Evolutionary conservation across 2,888 invertebrate genomes (phyloP).

Genomic region (Endotricha flammealis): DNA sequence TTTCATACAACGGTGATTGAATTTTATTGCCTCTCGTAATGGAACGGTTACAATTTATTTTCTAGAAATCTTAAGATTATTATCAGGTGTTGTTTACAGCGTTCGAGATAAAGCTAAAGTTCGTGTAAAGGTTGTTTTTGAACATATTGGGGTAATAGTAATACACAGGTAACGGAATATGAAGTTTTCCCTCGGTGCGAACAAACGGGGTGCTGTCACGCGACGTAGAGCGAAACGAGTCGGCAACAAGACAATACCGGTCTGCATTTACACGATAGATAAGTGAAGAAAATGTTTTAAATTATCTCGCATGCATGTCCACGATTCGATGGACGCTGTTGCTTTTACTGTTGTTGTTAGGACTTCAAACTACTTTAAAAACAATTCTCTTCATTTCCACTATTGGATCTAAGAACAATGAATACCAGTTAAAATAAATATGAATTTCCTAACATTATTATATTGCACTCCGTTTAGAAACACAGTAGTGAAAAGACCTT

Average conservation of each 20-base stretch:
- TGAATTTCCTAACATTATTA: too few relatives aligned
- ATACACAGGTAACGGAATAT: constrained; percentile 43
- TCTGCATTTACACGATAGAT: constrained; percentile 58
- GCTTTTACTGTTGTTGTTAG: too few relatives aligned
- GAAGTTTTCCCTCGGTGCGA: constrained; percentile 47
- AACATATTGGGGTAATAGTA: constrained; percentile 37
- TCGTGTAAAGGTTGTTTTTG: constrained; percentile 25
- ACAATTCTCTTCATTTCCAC: too few relatives aligned
- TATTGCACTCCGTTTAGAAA: too few relatives aligned
- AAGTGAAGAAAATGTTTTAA: constrained; percentile 57
- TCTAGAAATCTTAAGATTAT: constrained; percentile 29
- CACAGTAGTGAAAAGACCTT: too few relatives aligned
- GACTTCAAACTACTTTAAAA: too few relatives aligned
- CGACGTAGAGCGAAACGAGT: constrained; percentile 46
- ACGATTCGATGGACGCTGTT: constrained; percentile 18
- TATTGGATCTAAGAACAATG: too few relatives aligned
- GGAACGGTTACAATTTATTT: constrained; percentile 27
- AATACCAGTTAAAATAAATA: too few relatives aligned
- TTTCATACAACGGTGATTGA: constrained; percentile 33
- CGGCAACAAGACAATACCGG: constrained; percentile 52
- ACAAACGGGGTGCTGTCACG: constrained; percentile 58
- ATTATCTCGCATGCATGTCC: constrained; percentile 49
- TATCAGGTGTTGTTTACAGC: constrained; percentile 19
- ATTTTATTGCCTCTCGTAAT: constrained; percentile 33
- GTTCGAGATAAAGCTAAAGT: constrained; percentile 22